These are phyloP conservation scores for Eulithis testata DNA, from an alignment of 2,888 invertebrate species.

Conservation along the genomic window DNA sequence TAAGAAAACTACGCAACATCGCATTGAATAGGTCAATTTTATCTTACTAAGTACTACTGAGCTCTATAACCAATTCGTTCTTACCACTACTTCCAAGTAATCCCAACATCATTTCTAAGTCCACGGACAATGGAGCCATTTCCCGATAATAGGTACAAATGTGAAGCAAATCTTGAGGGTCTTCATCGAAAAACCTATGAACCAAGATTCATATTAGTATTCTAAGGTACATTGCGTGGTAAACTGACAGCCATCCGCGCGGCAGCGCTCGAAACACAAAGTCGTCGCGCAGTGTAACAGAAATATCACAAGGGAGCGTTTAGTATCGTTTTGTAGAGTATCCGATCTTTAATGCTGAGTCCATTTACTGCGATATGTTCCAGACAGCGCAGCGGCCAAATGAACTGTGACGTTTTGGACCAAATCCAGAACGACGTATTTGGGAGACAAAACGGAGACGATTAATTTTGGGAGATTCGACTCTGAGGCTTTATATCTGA, in stretches of 20 bases:
- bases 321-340: no score
- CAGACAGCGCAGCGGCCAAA: conserved; percentile 8
- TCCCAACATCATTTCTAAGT: conserved; percentile 5
- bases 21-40: background rate
- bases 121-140: conserved; percentile 20
- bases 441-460: background rate
- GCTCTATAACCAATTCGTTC: background rate
- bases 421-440: conserved; percentile 15
- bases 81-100: conserved; percentile 7
- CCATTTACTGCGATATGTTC: conserved; percentile 18
- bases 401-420: conserved; percentile 29
- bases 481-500: background rate
- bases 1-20: no score
- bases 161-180: conserved; percentile 23
- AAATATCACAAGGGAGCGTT: no score
- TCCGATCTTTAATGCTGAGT: conserved; percentile 8
- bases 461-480: conserved; percentile 14
- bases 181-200: no score
- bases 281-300: no score
- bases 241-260: no score
- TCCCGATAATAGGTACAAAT: conserved; percentile 31
- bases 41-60: background rate
- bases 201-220: no score
- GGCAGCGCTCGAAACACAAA: no score
- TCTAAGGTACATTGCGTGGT: no score